Conservation (phyloP, 2,797 vertebrate genomes). For the Sarcophilus harrisii region DNA sequence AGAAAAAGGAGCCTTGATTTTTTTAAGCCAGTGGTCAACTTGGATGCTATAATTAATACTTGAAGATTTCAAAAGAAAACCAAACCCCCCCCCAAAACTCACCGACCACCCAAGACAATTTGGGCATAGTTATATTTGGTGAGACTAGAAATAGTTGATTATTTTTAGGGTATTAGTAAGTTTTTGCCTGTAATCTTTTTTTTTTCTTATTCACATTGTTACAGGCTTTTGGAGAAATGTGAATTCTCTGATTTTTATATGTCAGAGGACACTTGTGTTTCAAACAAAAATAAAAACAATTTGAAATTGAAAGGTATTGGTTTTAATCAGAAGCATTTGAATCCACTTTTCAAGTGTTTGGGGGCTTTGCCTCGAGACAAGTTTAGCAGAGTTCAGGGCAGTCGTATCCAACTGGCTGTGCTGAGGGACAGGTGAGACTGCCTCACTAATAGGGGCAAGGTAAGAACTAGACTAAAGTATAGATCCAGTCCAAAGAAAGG, state of each 20-base stretch:
- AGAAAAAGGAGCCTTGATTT: neutral
- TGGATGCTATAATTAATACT: neutral
- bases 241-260: neutral
- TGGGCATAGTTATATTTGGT: neutral
- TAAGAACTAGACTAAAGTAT: too few species aligned
- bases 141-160: neutral
- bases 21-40: neutral
- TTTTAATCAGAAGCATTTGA: neutral
- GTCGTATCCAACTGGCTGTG: too few species aligned
- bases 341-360: too few species aligned
- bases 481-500: too few species aligned
- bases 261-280: neutral
- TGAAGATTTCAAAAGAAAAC: neutral
- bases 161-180: neutral
- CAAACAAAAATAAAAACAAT: neutral
- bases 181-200: neutral
- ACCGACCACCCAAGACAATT: neutral
- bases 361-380: too few species aligned
- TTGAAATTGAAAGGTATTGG: neutral
- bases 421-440: too few species aligned
- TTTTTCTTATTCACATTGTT: neutral
- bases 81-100: too few species aligned
- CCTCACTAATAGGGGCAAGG: too few species aligned
- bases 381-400: too few species aligned
- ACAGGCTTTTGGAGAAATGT: neutral